phyloP scores from a whole-genome alignment of 2,113 vertebrate genomes.

The Colaptes auratus region DNA sequence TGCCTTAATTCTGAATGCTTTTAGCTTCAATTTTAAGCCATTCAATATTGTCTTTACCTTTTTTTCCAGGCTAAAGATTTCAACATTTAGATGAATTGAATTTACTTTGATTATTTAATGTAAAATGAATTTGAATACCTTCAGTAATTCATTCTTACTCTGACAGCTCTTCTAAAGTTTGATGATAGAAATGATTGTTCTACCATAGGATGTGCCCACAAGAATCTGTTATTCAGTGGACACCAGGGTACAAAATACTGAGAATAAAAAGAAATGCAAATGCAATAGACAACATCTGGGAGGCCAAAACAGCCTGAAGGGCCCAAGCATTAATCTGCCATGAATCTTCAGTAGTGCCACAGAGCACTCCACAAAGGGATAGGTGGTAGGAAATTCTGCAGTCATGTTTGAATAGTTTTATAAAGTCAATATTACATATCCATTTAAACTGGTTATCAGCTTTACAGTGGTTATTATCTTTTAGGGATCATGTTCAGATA shows the following conservation, averaged over 20 bases:
- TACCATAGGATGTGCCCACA: background rate
- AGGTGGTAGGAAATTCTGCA: conserved; percentile 32
- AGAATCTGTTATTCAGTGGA: conserved; percentile 10
- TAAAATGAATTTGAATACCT: background rate
- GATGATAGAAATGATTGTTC: background rate
- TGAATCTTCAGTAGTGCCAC: background rate
- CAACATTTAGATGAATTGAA: background rate
- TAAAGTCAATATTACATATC: conserved; percentile 17
- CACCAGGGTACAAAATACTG: conserved; percentile 14
- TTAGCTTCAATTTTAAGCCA: background rate
- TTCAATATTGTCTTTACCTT: background rate
- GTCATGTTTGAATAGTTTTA: conserved; percentile 18
- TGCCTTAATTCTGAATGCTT: background rate
- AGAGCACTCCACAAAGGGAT: conserved; percentile 3
- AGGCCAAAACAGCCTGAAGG: conserved; percentile 34
- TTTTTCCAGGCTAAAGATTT: background rate
- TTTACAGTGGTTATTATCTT: background rate
- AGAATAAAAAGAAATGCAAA: conserved; percentile 44
- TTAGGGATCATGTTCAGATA: background rate
- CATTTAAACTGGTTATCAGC: conserved; percentile 8
- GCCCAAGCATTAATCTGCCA: background rate
- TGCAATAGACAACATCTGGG: conserved; percentile 34
- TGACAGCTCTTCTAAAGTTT: background rate
- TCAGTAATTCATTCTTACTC: background rate
- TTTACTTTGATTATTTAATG: background rate